These are phyloP conservation scores for Crotophaga sulcirostris DNA, from an alignment of 2,113 vertebrate species.

Conservation along the genomic window DNA sequence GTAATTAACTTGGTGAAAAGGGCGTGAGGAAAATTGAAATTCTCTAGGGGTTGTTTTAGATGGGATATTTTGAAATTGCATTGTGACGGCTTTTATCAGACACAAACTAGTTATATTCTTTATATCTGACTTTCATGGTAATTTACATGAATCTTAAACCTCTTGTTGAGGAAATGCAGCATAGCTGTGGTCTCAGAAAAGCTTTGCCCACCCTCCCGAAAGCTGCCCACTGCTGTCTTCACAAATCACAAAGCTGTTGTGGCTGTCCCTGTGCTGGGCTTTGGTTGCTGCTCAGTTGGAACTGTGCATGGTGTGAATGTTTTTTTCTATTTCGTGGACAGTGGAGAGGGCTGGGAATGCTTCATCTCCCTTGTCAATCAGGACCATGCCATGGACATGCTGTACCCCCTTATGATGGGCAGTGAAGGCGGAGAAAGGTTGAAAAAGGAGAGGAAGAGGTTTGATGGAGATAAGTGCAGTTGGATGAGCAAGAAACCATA, in stretches of 20 bases:
- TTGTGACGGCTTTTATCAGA: background rate
- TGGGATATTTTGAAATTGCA: background rate
- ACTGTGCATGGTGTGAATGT: too few relatives aligned
- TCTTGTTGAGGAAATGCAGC: background rate
- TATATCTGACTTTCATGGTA: background rate
- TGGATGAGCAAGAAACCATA: background rate
- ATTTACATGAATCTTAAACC: background rate
- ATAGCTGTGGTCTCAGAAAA: background rate
- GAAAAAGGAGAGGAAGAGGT: background rate
- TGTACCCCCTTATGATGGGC: background rate
- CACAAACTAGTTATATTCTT: background rate
- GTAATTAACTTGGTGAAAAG: background rate
- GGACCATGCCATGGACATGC: background rate
- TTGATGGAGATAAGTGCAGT: background rate
- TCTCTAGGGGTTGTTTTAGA: slow-evolving; percentile 7
- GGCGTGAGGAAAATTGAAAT: background rate
- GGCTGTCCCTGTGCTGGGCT: background rate
- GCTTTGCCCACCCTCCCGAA: background rate
- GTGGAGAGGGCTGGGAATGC: background rate
- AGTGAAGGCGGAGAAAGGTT: background rate
- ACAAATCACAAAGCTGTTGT: background rate
- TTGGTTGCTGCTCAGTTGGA: background rate
- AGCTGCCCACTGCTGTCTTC: background rate
- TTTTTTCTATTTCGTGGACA: background rate
- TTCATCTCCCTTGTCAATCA: background rate